phyloP scores from a whole-genome alignment of 2,113 vertebrate species.

The Tachuris rubrigastra region DNA sequence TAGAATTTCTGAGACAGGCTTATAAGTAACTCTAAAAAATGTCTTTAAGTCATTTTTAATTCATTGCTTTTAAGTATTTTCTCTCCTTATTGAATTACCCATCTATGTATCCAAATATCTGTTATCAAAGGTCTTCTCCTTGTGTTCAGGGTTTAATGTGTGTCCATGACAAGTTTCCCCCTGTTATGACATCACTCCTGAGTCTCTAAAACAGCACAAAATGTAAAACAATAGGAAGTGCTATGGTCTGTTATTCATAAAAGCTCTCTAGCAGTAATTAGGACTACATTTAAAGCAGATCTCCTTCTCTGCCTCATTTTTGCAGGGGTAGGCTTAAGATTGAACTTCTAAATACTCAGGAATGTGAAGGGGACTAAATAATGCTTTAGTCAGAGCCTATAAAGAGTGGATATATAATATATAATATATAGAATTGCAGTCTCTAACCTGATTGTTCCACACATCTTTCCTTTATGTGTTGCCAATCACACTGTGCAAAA shows the following conservation, averaged over 20 bases:
- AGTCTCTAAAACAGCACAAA: conserved; percentile 25
- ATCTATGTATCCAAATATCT: background rate
- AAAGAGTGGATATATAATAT: background rate
- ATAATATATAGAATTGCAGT: background rate
- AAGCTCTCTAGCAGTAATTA: background rate
- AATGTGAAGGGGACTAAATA: background rate
- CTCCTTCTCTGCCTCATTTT: background rate
- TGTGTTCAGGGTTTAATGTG: background rate
- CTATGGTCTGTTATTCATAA: conserved; percentile 20
- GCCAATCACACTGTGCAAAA: background rate
- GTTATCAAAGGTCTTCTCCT: conserved; percentile 27
- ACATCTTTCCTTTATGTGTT: background rate
- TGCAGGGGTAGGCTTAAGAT: background rate
- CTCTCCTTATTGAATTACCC: conserved; percentile 36
- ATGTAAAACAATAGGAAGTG: conserved; percentile 43
- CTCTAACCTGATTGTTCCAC: background rate
- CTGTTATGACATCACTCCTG: conserved; percentile 16
- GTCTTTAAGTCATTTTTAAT: background rate
- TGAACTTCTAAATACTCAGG: background rate
- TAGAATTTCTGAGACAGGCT: conserved; percentile 5
- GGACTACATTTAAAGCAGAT: conserved; percentile 28
- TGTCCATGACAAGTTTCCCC: conserved; percentile 38
- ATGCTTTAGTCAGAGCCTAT: background rate
- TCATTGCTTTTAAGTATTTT: background rate
- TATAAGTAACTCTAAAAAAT: conserved; percentile 12